Percentiles rank a stretch among this genome's conserved stretches.
phyloP scores from a whole-genome alignment of 2,797 vertebrate genomes.

The Tenualosa ilisha region DNA sequence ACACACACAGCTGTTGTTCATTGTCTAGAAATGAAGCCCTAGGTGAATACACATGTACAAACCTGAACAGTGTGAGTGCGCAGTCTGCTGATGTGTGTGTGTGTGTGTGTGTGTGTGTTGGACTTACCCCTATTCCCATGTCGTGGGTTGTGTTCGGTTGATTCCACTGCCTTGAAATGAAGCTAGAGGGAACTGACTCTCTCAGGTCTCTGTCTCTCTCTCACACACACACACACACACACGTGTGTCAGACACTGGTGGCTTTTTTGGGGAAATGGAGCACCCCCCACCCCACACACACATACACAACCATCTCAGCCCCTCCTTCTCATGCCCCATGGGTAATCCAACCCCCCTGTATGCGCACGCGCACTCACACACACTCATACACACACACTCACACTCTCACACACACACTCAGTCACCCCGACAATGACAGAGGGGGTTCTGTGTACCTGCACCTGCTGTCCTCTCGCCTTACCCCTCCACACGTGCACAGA shows the following conservation, averaged over 20 bases:
- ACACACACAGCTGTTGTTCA: too few relatives aligned
- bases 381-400: too few relatives aligned
- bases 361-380: too few relatives aligned
- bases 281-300: neutral
- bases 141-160: neutral
- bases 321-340: too few relatives aligned
- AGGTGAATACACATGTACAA: neutral
- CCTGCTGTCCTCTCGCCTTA: neutral
- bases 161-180: neutral
- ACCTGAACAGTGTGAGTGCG: constrained; percentile 12
- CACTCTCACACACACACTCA: neutral
- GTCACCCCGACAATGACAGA: neutral
- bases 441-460: neutral
- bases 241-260: neutral
- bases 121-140: neutral
- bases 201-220: neutral
- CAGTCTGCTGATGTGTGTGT: neutral
- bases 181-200: neutral
- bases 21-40: too few relatives aligned
- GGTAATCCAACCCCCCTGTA: too few relatives aligned
- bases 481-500: neutral
- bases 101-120: neutral
- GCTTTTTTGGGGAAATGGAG: neutral
- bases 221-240: neutral
- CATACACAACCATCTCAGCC: neutral